These are phyloP conservation scores for Hemicentrotus pulcherrimus DNA, from an alignment of 35 echinoderm and acorn worm genomes.

Conservation along the genomic window DNA sequence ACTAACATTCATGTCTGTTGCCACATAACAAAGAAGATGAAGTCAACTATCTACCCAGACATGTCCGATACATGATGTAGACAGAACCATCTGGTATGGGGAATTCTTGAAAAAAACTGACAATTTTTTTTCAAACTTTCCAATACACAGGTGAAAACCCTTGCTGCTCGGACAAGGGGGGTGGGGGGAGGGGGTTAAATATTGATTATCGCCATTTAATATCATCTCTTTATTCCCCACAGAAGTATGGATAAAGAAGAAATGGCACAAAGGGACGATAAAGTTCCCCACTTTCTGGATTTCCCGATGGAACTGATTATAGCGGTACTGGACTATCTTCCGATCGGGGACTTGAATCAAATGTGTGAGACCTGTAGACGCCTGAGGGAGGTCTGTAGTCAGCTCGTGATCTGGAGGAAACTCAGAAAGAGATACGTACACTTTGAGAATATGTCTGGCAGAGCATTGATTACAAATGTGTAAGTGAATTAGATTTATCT, in stretches of 20 bases:
- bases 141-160: too few relatives aligned
- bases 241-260: neutral
- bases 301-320: slow-evolving; percentile 5
- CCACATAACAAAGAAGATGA: too few relatives aligned
- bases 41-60: too few relatives aligned
- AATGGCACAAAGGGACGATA: neutral
- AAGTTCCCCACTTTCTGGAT: neutral
- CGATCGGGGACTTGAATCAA: neutral
- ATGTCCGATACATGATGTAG: too few relatives aligned
- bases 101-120: too few relatives aligned
- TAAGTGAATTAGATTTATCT: neutral
- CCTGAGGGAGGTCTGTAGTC: slow-evolving; percentile 20
- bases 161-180: too few relatives aligned
- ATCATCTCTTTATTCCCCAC: neutral
- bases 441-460: neutral
- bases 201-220: too few relatives aligned
- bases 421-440: neutral
- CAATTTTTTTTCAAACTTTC: too few relatives aligned
- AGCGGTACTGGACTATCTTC: neutral
- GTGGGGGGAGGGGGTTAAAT: too few relatives aligned
- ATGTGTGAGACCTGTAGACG: slow-evolving; percentile 19
- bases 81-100: too few relatives aligned
- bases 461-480: neutral
- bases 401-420: neutral
- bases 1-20: too few relatives aligned